Percentiles rank a stretch among this genome's conserved stretches.
phyloP scores from a whole-genome alignment of 2,888 invertebrate genomes.

The Sesamia inferens region DNA sequence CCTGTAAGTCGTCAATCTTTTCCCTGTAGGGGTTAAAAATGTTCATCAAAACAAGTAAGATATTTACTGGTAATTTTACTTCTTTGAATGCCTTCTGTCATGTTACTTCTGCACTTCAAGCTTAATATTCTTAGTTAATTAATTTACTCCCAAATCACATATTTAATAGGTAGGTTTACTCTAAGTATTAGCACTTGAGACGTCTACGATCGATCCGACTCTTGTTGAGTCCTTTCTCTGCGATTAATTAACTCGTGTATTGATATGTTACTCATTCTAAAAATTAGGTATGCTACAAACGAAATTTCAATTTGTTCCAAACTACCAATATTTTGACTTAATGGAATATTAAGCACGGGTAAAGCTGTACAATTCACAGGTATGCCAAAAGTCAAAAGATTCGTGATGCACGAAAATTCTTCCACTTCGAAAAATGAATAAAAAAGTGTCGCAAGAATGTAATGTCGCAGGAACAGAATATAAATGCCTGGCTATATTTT shows the following conservation, averaged over 20 bases:
- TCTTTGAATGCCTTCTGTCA: background rate
- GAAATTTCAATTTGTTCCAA: slow-evolving; percentile 28
- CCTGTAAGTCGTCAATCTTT: background rate
- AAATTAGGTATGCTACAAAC: slow-evolving; percentile 12
- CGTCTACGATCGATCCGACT: slow-evolving; percentile 42
- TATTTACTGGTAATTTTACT: background rate
- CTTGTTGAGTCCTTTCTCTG: slow-evolving; percentile 36
- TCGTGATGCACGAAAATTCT: background rate
- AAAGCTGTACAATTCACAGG: background rate
- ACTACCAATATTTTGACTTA: slow-evolving; percentile 34
- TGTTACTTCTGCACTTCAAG: background rate
- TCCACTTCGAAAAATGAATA: background rate
- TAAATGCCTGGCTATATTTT: slow-evolving; percentile 12
- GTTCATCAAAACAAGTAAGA: background rate
- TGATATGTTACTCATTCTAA: slow-evolving; percentile 26
- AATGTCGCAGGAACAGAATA: background rate
- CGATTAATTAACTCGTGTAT: slow-evolving; percentile 51
- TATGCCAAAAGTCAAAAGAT: background rate
- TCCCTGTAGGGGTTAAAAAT: background rate
- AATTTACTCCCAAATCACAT: slow-evolving; percentile 23
- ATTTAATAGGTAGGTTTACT: background rate
- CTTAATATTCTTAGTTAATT: slow-evolving; percentile 17
- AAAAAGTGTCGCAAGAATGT: background rate
- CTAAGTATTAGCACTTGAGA: slow-evolving; percentile 40
- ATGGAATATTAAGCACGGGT: slow-evolving; percentile 8